Conservation (phyloP, 2,113 vertebrate genomes). For the Micronycteris hirsuta region DNA sequence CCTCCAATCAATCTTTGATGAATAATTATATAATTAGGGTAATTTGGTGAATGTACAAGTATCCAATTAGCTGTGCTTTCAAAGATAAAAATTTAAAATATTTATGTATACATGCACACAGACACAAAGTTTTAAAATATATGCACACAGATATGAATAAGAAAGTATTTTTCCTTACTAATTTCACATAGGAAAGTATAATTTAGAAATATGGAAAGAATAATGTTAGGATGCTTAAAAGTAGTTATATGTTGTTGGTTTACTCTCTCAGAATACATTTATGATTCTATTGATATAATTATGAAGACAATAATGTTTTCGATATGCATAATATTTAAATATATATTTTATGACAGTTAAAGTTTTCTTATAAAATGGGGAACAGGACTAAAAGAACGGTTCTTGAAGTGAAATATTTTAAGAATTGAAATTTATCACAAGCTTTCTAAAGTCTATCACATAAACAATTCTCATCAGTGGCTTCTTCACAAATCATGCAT, state of each 20-base stretch:
- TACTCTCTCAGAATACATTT: neutral
- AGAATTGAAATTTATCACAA: neutral
- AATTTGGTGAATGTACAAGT: neutral
- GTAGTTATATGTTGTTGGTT: neutral
- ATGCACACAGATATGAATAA: neutral
- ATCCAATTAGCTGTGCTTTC: neutral
- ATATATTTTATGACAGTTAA: neutral
- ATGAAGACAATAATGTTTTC: neutral
- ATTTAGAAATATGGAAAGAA: neutral
- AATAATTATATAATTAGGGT: neutral
- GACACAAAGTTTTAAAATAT: neutral
- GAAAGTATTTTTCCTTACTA: neutral
- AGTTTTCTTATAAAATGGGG: neutral
- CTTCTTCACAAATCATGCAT: neutral
- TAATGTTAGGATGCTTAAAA: neutral
- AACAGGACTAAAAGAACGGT: neutral
- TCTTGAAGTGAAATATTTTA: neutral
- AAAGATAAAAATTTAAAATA: slow-evolving; percentile 3
- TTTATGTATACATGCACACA: neutral
- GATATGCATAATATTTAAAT: neutral
- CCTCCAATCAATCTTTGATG: neutral
- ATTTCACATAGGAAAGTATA: neutral
- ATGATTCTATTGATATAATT: neutral
- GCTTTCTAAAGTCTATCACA: neutral
- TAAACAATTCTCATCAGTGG: neutral